These are phyloP conservation scores for Sesia apiformis DNA, from an alignment of 2,888 invertebrate species.

Conservation along the genomic window DNA sequence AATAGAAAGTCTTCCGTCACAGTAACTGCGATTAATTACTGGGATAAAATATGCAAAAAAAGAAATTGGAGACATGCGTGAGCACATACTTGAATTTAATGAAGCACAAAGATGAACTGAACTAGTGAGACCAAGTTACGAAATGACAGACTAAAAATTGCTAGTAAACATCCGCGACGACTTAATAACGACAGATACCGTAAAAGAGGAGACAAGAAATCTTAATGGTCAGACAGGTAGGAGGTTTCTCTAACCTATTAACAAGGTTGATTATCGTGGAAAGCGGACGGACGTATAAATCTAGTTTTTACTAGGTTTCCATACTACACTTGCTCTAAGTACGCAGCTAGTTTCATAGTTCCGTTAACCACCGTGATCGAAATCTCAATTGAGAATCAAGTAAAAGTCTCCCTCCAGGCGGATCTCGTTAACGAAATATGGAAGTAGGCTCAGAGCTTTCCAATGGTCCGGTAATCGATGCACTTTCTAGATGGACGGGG, in stretches of 20 bases:
- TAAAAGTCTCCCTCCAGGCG: constrained; percentile 63
- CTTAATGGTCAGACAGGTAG: constrained; percentile 33
- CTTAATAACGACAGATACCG: not conserved
- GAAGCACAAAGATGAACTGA: not conserved
- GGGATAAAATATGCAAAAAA: not conserved
- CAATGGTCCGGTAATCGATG: constrained; percentile 52
- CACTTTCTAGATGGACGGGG: constrained; percentile 65
- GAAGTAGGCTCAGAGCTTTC: constrained; percentile 64
- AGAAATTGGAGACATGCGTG: not conserved
- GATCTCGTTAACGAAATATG: constrained; percentile 54
- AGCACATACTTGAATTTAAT: no score
- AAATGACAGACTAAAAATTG: not conserved
- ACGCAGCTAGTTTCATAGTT: constrained; percentile 48
- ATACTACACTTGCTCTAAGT: constrained; percentile 41
- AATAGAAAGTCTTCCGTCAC: constrained; percentile 46
- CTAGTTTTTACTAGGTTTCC: constrained; percentile 65
- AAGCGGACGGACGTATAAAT: constrained; percentile 47
- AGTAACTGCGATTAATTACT: constrained; percentile 13
- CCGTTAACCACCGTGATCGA: constrained; percentile 45
- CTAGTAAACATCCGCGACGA: not conserved
- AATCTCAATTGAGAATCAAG: constrained; percentile 48
- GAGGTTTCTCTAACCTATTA: constrained; percentile 67
- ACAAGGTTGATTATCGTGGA: constrained; percentile 59
- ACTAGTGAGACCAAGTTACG: not conserved
- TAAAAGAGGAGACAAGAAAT: constrained; percentile 3